Base-by-base conservation (phyloP, 2,797 vertebrate species). In the Momotus momota region DNA sequence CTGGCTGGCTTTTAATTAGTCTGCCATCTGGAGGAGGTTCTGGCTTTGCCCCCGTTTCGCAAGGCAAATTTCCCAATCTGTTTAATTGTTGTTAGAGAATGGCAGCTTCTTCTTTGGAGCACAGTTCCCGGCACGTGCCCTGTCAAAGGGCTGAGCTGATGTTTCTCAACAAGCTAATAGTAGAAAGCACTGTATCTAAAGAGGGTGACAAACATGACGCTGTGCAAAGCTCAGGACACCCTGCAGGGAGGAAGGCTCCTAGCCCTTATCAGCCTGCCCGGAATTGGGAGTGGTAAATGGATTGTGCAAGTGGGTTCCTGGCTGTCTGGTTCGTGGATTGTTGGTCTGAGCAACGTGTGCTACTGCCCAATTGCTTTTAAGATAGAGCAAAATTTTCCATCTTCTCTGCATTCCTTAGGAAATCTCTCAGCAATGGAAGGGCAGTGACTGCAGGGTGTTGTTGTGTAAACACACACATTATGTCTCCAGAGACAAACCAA, bases 391-490 rank as follows among this genome's bases (percentile, higher is more conserved):
- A 33, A 33, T 23, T 46, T 54, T n/a, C 31, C 52, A 12, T 48
- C 49, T 66, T 58, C 60, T 43, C 33, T 73, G 17, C 41, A 10
- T 90, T 88, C 91, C 16, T 92, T 97, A 99, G 99, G 99, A 99
- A 92, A 99, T 99, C 96, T 99, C 99, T 74, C 99, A 99, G 80
- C 99, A 99, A 93, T 95, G 66, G 78, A 99, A 99, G 71, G 98
- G 99, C 60, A 99, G 98, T 25, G 99, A 99, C 97, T 99, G 99
- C 57, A 99, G 99, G n/a, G 99, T 99, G 88, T 99, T 99, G 97
- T 93, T 98, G 88, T 99, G 99, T 98, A 99, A 99, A 98, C 99
- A 99, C 21, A 99, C 99, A 1, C 98, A 99, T 92, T 99, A 98
- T 94, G 97, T 99, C 22, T 96, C 98, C 86, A 98, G 98, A 97